Base-by-base conservation (phyloP, 2,797 vertebrate genomes). In the Gastrophryne carolinensis region DNA sequence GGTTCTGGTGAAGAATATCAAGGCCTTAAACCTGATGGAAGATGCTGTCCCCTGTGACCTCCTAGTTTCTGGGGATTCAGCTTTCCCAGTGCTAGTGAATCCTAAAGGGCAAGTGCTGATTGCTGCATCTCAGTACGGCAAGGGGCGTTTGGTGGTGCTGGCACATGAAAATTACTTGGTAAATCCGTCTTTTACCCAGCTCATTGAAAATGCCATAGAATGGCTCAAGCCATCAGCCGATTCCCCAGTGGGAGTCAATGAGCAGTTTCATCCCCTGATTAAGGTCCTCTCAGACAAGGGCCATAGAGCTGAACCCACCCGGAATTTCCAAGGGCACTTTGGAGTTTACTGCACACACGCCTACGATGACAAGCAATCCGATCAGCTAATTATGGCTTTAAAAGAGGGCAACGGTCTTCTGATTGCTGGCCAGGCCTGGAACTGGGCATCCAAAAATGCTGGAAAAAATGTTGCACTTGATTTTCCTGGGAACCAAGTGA, bases 301-400 rank as follows among this genome's bases (percentile, higher is more conserved):
- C 21, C 65, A 68, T n/a, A 9, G 2, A 1, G 49, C 39, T 12
- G 49, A 68, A 52, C 2, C 50, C 34, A 68, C 29, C 11, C n/a
- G 7, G 35, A 32, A 68, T 4, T 68, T 68, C 23, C 15, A 53
- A 19, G 24, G 17, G 3, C 13, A 7, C 9, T 23, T 80, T 1
- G 89, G 87, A 0, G 90, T 92, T 49, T 95, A 92, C 63, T 90
- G 94, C 60, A 86, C 86, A 0, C 78, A 85, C 56, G 90, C 91
- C 65, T 93, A 93, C 66, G 76, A 71, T 0, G 80, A 89, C 0
- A 80, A 60, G 0, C 67, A 87, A 34, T 74, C 54, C 0, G 82
- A 63, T 1, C 81, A 86, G 6, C 81, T 96, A 50, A 85, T 92
- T 68, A 82, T 74, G 0, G 95, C 92, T 54, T 26, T 95, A 62